Conservation (phyloP, 1,140 invertebrate genomes). For the Cherax destructor region DNA sequence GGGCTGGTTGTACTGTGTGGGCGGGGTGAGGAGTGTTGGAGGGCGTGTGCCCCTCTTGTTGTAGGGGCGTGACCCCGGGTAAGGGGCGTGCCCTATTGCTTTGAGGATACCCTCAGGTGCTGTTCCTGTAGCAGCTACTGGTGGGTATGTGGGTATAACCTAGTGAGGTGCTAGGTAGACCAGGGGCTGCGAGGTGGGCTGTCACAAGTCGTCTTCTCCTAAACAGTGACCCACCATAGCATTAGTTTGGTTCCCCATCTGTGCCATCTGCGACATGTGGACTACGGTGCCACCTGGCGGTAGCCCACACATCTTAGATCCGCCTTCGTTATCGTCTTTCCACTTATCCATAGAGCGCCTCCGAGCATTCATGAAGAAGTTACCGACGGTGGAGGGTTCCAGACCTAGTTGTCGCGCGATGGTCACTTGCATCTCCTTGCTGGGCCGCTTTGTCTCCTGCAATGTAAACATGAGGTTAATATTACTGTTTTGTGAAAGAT, state of each 20-base stretch:
- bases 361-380: slow-evolving; percentile 99
- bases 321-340: slow-evolving; percentile 85
- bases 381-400: slow-evolving; percentile 98
- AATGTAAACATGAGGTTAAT: slow-evolving; percentile 74
- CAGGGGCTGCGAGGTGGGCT: slow-evolving; percentile 66
- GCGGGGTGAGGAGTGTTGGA: slow-evolving; percentile 16
- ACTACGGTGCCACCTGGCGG: slow-evolving; percentile 54
- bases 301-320: slow-evolving; percentile 76
- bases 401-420: slow-evolving; percentile 98
- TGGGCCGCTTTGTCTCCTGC: slow-evolving; percentile 99
- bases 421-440: slow-evolving; percentile 99
- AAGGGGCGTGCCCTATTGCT: slow-evolving; percentile 37
- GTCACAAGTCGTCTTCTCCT: slow-evolving; percentile 72
- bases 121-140: slow-evolving; percentile 34
- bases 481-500: too few relatives aligned
- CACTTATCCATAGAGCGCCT: slow-evolving; percentile 98
- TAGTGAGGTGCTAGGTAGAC: slow-evolving; percentile 70
- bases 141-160: slow-evolving; percentile 23
- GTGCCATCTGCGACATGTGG: slow-evolving; percentile 70
- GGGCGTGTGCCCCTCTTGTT: slow-evolving; percentile 9
- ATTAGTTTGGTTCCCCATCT: slow-evolving; percentile 66
- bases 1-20: slow-evolving; percentile 67
- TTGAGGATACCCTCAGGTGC: slow-evolving; percentile 39
- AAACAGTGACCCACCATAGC: slow-evolving; percentile 70
- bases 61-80: slow-evolving; percentile 24